A percentile compares a stretch with the other conserved stretches of the same genome.
Evolutionary conservation across 2,888 invertebrate genomes (phyloP).

Genomic region (Limnephilus lunatus): DNA sequence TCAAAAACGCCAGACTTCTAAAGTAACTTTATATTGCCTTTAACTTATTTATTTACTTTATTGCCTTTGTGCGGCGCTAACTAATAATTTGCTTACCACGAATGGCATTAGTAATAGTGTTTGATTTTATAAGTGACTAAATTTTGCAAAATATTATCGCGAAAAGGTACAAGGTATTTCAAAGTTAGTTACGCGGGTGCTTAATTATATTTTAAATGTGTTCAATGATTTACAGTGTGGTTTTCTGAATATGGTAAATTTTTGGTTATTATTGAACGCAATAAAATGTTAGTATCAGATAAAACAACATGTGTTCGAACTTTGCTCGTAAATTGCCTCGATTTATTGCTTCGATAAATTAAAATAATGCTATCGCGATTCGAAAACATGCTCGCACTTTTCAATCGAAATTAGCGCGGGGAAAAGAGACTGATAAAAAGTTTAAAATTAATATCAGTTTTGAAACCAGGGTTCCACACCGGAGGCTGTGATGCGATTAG

Average conservation of each 20-base stretch:
- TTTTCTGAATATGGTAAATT: not conserved
- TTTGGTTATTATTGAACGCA: slow-evolving; percentile 2
- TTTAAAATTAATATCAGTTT: not conserved
- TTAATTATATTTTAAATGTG: not conserved
- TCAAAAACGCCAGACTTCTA: too few species aligned
- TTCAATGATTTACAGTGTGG: not conserved
- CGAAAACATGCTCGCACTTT: not conserved
- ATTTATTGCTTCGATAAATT: not conserved
- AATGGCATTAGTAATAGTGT: too few species aligned
- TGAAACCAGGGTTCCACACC: not conserved
- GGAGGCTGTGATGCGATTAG: not conserved
- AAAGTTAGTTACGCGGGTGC: not conserved
- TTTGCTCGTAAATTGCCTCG: not conserved
- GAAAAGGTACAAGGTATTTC: not conserved
- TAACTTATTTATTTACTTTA: too few species aligned
- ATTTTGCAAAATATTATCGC: not conserved
- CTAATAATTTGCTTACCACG: too few species aligned
- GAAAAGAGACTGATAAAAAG: not conserved
- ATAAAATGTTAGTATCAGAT: not conserved
- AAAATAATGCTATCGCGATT: slow-evolving; percentile 2
- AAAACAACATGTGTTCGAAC: not conserved
- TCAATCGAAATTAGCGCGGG: not conserved
- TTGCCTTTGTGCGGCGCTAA: too few species aligned
- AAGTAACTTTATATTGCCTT: too few species aligned
- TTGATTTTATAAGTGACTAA: not conserved